phyloP scores from a whole-genome alignment of 2,888 invertebrate species.

The Papilio protenor region DNA sequence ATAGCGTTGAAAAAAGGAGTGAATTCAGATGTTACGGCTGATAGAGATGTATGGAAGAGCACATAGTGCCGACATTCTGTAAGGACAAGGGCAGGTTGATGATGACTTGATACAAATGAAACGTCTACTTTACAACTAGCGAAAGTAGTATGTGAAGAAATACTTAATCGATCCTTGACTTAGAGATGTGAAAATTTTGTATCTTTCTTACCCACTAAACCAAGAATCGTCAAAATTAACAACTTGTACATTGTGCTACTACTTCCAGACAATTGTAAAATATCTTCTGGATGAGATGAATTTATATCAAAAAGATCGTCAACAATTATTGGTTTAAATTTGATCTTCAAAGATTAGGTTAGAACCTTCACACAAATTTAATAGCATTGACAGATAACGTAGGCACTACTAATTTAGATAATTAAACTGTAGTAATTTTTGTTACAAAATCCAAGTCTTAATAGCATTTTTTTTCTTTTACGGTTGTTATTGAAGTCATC shows the following conservation, averaged over 20 bases:
- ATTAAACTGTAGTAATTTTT: not conserved
- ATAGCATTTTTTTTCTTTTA: no score
- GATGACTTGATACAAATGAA: no score
- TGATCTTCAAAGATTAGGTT: constrained; percentile 2
- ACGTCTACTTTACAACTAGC: no score
- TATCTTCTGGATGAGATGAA: not conserved
- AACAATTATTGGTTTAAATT: constrained; percentile 8
- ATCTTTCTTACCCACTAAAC: constrained; percentile 28
- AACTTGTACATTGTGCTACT: constrained; percentile 22
- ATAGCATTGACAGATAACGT: constrained; percentile 26
- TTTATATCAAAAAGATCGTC: constrained; percentile 26
- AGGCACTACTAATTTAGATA: not conserved
- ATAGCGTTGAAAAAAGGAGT: no score
- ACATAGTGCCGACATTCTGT: no score
- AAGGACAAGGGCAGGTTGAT: no score
- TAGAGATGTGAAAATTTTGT: not conserved
- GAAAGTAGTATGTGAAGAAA: no score
- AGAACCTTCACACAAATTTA: constrained; percentile 34
- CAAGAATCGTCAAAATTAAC: not conserved
- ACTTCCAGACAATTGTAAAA: not conserved
- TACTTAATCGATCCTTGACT: not conserved
- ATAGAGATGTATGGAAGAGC: no score
- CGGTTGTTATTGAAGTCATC: no score
- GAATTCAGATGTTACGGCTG: no score
- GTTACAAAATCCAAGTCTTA: no score